Conservation (phyloP, 2,888 invertebrate species). For the Lordiphosa fenestrarum region DNA sequence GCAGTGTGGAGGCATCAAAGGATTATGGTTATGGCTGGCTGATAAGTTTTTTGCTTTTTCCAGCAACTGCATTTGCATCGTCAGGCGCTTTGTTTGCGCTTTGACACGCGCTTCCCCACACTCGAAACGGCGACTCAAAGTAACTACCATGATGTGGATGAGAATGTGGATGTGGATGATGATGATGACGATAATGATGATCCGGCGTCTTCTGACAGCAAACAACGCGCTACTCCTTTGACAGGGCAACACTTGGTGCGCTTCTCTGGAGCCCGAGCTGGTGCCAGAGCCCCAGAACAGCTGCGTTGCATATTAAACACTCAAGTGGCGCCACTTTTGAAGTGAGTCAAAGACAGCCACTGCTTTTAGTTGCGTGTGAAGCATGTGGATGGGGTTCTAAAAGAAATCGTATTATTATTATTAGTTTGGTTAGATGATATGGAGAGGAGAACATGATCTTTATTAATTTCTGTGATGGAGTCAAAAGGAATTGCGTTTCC, state of each 20-base stretch:
- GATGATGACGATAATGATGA: conserved; percentile 17
- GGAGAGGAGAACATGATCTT: not conserved
- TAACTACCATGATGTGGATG: conserved; percentile 21
- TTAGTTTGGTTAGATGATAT: conserved; percentile 14
- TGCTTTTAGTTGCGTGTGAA: conserved; percentile 8
- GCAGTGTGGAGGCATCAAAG: conserved; percentile 60
- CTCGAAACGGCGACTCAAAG: conserved; percentile 54
- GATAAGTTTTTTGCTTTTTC: conserved; percentile 24
- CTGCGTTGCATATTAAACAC: conserved; percentile 58
- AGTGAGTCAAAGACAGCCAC: conserved; percentile 23
- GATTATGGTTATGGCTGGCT: conserved; percentile 42
- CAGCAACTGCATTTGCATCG: conserved; percentile 44
- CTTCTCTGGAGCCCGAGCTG: conserved; percentile 1
- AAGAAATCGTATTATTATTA: conserved; percentile 15
- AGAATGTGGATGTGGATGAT: conserved; percentile 16
- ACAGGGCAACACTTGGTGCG: conserved; percentile 18
- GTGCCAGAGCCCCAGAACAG: conserved; percentile 2
- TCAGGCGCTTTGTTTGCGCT: conserved; percentile 44
- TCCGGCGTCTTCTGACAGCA: conserved; percentile 31
- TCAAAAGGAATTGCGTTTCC: too few relatives aligned
- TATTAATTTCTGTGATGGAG: too few relatives aligned
- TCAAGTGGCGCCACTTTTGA: conserved; percentile 47
- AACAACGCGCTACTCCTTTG: conserved; percentile 27
- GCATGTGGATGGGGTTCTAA: conserved; percentile 4
- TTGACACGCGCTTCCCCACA: conserved; percentile 60